Evolutionary conservation across 2,888 invertebrate species (phyloP).

Genomic region (Enchytraeus crypticus): DNA sequence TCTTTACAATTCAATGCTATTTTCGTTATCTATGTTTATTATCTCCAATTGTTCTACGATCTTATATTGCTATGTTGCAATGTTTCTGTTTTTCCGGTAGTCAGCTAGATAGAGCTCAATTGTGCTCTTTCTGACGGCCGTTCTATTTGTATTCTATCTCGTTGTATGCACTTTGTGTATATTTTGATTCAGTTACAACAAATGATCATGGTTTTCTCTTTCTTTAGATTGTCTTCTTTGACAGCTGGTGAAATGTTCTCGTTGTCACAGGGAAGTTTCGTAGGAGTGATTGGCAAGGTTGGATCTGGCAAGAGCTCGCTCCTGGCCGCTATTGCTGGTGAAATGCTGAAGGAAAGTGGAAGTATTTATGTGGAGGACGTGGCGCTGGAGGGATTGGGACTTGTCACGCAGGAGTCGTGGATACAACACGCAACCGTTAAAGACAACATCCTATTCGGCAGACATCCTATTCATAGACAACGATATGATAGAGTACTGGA

Average conservation of each 20-base stretch:
- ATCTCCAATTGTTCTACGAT: no score
- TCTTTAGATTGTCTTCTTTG: no score
- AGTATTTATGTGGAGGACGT: slow-evolving; percentile 24
- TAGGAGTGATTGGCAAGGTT: slow-evolving; percentile 79
- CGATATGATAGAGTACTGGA: slow-evolving; percentile 57
- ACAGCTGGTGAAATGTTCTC: not conserved
- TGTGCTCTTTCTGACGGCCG: no score
- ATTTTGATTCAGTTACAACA: no score
- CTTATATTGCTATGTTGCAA: no score
- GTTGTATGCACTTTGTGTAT: no score
- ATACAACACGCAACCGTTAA: slow-evolving; percentile 78
- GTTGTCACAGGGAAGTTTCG: slow-evolving; percentile 38
- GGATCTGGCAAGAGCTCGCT: slow-evolving; percentile 86
- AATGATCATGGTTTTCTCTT: no score
- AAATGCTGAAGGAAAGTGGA: slow-evolving; percentile 66
- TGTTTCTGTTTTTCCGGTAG: no score
- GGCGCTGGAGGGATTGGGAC: slow-evolving; percentile 47
- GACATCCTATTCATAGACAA: slow-evolving; percentile 58
- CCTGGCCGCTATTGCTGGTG: slow-evolving; percentile 73
- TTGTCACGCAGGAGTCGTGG: slow-evolving; percentile 78
- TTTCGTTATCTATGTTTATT: no score
- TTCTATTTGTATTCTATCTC: no score
- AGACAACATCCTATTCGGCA: slow-evolving; percentile 89
- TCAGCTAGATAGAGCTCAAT: no score
- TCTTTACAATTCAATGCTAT: no score